A percentile compares a stretch with the other conserved stretches of the same genome.
Conservation (phyloP, 1,140 invertebrate genomes). For the Pseudomyrmex sp. region DNA sequence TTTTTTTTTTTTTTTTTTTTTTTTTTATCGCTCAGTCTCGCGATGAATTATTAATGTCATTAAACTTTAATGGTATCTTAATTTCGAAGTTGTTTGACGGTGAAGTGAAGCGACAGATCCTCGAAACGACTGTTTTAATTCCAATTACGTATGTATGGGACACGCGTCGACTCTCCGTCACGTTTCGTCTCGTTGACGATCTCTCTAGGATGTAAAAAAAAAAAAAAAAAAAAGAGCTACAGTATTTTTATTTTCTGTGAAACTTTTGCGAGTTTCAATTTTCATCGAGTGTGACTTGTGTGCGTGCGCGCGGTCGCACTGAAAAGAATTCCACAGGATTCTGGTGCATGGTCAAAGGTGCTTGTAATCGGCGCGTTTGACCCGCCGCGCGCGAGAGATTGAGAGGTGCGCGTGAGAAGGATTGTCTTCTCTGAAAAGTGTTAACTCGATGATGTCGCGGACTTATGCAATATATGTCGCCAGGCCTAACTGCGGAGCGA, state of each 20-base stretch:
- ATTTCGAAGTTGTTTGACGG: conserved; percentile 24
- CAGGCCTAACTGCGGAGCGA: conserved; percentile 33
- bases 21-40: not conserved
- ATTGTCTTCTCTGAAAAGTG: conserved; percentile 12
- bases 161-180: not conserved
- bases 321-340: not conserved
- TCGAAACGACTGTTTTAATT: not conserved
- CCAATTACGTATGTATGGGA: too few species aligned
- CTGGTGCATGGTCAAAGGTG: not conserved
- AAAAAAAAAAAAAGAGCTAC: not conserved
- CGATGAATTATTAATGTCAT: conserved; percentile 44
- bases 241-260: not conserved
- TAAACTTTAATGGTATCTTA: conserved; percentile 46
- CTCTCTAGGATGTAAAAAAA: too few species aligned
- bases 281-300: not conserved
- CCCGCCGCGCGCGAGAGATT: not conserved
- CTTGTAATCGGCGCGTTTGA: not conserved
- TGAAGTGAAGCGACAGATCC: not conserved
- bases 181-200: not conserved
- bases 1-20: not conserved
- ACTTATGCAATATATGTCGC: not conserved
- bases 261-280: not conserved
- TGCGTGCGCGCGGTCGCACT: not conserved
- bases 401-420: not conserved
- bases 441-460: not conserved